Base-by-base conservation (phyloP, 2,888 invertebrate species). In the Mythimna loreyi region DNA sequence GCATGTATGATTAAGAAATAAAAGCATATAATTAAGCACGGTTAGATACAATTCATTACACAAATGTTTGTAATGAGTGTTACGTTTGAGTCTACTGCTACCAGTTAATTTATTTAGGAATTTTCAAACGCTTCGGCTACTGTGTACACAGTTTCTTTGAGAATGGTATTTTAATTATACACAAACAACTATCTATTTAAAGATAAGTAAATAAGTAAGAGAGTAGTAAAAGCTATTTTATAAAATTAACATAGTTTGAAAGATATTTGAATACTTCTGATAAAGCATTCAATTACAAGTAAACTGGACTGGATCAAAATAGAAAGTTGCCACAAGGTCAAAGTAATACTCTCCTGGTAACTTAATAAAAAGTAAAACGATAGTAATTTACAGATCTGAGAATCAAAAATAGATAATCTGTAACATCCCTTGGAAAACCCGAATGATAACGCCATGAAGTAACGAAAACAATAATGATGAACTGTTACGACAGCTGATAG, bases 401-500 rank as follows among this genome's bases (percentile, higher is more conserved):
- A 56, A 74, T 33, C 64, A 58, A 71, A 71, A 69, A 71, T 72
- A 81, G 67, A 66, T 81, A 67, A 82, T 74, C 66, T 62, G n/a
- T 33, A 58, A 70, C 76, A 72, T 72, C 60, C 70, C 64, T 36
- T 72, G 80, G 76, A 83, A 85, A 85, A 72, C 69, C 68, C 79
- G 71, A 75, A 75, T 60, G 78, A 85, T 85, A 80, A 77, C 52
- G 78, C 80, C 65, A 82, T 77, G 75, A 83, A 85, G 73, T 78
- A 81, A 86, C 83, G 81, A 86, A 87, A 87, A 89, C 86, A 86
- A 83, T 75, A 45, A 83, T 80, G 53, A 83, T 84, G 70, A 86
- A 88, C 82, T 78, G 68, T 75, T 72, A 87, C 85, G 85, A 85
- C 75, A 83, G 75, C 77, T 65, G 86, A 88, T 86, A 88, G 86